A percentile compares a stretch with the other conserved stretches of the same genome.
These are phyloP conservation scores for Channa maculata DNA, from an alignment of 2,113 vertebrate genomes.

Conservation along the genomic window DNA sequence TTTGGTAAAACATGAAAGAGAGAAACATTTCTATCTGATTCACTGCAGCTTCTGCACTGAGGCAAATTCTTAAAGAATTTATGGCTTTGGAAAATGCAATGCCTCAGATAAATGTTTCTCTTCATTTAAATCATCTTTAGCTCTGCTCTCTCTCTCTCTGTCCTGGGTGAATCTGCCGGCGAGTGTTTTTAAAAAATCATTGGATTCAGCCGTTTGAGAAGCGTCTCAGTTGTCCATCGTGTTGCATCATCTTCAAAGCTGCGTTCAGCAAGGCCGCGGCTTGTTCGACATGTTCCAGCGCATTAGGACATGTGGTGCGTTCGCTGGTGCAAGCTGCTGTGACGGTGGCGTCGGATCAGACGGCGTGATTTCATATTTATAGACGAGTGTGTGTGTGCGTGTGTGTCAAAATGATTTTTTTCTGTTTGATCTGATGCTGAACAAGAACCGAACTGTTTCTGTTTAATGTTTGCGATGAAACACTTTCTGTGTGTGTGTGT, in stretches of 20 bases:
- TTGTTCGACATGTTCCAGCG: conserved; percentile 31
- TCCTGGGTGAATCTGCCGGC: conserved; percentile 5
- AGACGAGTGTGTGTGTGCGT: conserved; percentile 6
- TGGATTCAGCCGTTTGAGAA: conserved; percentile 14
- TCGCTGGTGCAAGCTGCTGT: conserved; percentile 17
- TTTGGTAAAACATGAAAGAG: no score
- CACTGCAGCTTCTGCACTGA: background rate
- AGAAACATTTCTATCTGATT: background rate
- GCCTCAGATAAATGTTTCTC: background rate
- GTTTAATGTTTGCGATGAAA: background rate
- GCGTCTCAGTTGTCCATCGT: conserved; percentile 36
- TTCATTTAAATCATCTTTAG: conserved; percentile 1
- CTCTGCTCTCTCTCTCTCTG: conserved; percentile 3
- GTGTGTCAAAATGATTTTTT: conserved; percentile 16
- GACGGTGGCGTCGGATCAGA: conserved; percentile 42
- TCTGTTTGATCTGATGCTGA: conserved; percentile 39
- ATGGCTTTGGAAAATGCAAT: background rate
- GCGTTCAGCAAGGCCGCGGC: conserved; percentile 31
- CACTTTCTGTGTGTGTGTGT: conserved; percentile 4
- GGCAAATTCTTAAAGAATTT: background rate
- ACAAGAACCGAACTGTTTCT: conserved; percentile 4
- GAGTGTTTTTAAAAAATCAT: conserved; percentile 13
- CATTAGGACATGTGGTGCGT: conserved; percentile 30
- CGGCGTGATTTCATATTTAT: conserved; percentile 35
- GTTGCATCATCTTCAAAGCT: conserved; percentile 66